These are phyloP conservation scores for Aspidapion aeneum DNA, from an alignment of 2,888 invertebrate genomes.

Conservation along the genomic window DNA sequence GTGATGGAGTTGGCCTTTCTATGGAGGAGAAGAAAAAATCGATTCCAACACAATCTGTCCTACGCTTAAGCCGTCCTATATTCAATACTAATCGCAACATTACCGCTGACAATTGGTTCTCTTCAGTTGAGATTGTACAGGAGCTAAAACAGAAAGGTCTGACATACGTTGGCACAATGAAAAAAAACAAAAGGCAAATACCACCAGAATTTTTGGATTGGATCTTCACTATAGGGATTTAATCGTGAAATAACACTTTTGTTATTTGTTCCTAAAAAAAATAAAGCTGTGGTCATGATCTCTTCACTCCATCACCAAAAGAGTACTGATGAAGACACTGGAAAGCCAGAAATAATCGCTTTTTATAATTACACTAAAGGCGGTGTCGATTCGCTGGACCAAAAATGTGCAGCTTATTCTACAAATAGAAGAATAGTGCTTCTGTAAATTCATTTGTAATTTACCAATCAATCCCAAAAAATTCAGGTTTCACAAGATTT, in stretches of 20 bases:
- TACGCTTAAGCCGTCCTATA: slow-evolving; percentile 32
- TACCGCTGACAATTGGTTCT: slow-evolving; percentile 16
- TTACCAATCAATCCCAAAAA: too few species aligned
- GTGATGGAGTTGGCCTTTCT: slow-evolving; percentile 1
- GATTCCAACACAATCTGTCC: slow-evolving; percentile 17
- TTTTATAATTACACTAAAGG: slow-evolving; percentile 20
- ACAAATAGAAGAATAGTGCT: slow-evolving; percentile 12
- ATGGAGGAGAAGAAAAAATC: not conserved
- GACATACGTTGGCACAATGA: slow-evolving; percentile 14
- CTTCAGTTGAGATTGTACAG: slow-evolving; percentile 13
- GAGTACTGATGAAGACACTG: too few species aligned
- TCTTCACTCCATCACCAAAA: slow-evolving; percentile 17
- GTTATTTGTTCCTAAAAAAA: slow-evolving; percentile 13
- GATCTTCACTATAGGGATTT: slow-evolving; percentile 13
- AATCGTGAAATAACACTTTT: slow-evolving; percentile 14
- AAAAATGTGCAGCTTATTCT: slow-evolving; percentile 15
- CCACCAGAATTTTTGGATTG: slow-evolving; percentile 12
- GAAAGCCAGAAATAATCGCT: slow-evolving; percentile 13
- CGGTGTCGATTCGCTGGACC: slow-evolving; percentile 16
- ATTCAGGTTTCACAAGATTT: too few species aligned
- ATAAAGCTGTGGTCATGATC: slow-evolving; percentile 10
- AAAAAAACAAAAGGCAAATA: slow-evolving; percentile 12
- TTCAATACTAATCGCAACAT: slow-evolving; percentile 27
- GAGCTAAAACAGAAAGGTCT: slow-evolving; percentile 12
- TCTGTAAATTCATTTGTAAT: too few species aligned